Evolutionary conservation across 2,797 vertebrate genomes (phyloP).

Genomic region (Anabas testudineus): DNA sequence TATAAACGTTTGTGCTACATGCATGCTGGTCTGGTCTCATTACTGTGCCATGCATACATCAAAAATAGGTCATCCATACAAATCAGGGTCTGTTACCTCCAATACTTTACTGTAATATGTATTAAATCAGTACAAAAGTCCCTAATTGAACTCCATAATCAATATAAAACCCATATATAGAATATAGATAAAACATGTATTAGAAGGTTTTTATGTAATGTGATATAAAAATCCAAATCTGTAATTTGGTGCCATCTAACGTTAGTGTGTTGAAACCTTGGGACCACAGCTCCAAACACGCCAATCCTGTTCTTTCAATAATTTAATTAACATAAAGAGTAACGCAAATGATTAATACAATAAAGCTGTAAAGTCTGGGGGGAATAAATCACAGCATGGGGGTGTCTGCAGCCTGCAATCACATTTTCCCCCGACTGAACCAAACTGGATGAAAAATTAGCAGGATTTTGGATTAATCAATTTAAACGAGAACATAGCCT

Average conservation of each 20-base stretch:
- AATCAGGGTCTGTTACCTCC: slow-evolving; percentile 3
- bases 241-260: slow-evolving; percentile 55
- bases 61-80: slow-evolving; percentile 44
- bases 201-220: background rate
- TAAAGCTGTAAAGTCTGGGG: background rate
- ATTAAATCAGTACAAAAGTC: background rate
- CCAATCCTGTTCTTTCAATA: background rate
- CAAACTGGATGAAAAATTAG: slow-evolving; percentile 16
- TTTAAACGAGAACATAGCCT: slow-evolving; percentile 10
- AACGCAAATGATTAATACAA: background rate
- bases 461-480: slow-evolving; percentile 11
- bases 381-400: slow-evolving; percentile 41
- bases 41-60: background rate
- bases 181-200: background rate
- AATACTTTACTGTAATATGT: fast-evolving
- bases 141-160: too few species aligned
- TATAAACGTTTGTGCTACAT: background rate
- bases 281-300: background rate
- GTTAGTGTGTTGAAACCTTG: slow-evolving; percentile 31
- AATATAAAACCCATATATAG: too few species aligned
- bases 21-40: slow-evolving; percentile 10
- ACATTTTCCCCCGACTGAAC: background rate
- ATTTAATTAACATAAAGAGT: background rate
- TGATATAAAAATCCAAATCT: background rate
- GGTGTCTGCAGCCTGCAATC: slow-evolving; percentile 45